Base-by-base conservation (phyloP, 2,888 invertebrate genomes). In the Microdon myrmicae region DNA sequence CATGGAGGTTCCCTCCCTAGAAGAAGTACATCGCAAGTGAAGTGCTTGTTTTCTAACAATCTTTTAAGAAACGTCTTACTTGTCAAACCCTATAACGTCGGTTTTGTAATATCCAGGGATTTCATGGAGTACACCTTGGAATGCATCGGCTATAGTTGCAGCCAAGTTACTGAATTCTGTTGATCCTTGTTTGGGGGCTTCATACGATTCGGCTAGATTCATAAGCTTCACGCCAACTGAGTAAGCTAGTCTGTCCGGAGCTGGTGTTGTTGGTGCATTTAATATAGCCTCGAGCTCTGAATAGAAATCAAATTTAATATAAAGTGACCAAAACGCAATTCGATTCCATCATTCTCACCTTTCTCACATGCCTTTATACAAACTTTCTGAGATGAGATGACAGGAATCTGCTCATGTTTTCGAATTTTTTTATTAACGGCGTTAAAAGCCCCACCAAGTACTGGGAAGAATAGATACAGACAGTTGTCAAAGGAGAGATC, bases 391-490 rank as follows among this genome's bases (percentile, higher is more conserved):
- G 88, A 83, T 0, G 90, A 90, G 8, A 94, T 82, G 5, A 85
- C 79, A 0, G 94, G 94, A 0, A 86, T 83, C 20, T 83, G 82
- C 68, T 87, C 84, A 73, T 95, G 95, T 71, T 92, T 92, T 68
- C 88, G 84, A 16, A 92, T 92, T 68, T 92, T 89, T 77, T 94
- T 94, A 79, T 88, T 93, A 12, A 90, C 90, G 3, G 89, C 82
- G 74, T 94, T 89, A 76, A 89, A 93, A 2, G 82, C 83, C 0
- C 95, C 94, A 4, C 94, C 94, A 72, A 88, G 86, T 0, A 90
- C 86, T 2, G 92, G 89, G 83, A 92, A 95, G 86, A 94, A 90
- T 82, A 95, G 84, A 79, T 92, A 92, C 23, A 92, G 81, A 71
- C 95, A 95, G 54, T 88, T 85, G 1, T 86, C 86, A 79, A 94